A percentile compares a stretch with the other conserved stretches of the same genome.
These are phyloP conservation scores for Diabrotica virgifera DNA, from an alignment of 1,140 invertebrate genomes.

Conservation along the genomic window DNA sequence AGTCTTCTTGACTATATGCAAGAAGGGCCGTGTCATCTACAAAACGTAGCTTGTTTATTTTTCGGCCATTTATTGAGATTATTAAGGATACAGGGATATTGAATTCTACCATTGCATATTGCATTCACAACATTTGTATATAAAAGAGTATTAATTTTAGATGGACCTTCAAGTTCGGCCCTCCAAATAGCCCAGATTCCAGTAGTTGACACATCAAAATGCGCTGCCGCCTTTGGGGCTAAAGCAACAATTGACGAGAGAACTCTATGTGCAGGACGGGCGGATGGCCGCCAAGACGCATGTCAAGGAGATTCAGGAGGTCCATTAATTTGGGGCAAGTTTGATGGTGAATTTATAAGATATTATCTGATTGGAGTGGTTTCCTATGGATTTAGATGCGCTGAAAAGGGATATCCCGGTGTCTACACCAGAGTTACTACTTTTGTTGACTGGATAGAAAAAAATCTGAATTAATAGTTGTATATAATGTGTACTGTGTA, in stretches of 20 bases:
- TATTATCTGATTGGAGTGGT: conserved; percentile 67
- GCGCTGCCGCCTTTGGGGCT: conserved; percentile 57
- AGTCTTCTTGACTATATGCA: no score
- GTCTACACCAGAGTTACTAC: conserved; percentile 73
- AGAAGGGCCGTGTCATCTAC: no score
- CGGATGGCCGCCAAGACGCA: conserved; percentile 71
- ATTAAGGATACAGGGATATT: no score
- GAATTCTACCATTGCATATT: no score
- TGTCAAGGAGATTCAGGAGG: conserved; percentile 87
- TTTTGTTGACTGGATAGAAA: conserved; percentile 62
- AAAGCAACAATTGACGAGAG: conserved; percentile 60
- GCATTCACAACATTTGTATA: neutral
- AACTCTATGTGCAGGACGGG: conserved; percentile 74
- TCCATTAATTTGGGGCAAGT: conserved; percentile 66
- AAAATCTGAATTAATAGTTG: conserved; percentile 36
- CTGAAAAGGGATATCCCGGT: conserved; percentile 67
- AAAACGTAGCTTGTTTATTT: no score
- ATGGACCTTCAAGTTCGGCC: conserved; percentile 59
- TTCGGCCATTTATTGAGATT: no score
- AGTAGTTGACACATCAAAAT: conserved; percentile 61
- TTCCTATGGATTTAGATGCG: conserved; percentile 72
- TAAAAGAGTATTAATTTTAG: conserved; percentile 46
- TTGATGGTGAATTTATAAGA: conserved; percentile 27
- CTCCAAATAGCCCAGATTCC: conserved; percentile 71
- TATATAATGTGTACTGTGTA: no score